Conservation (phyloP, 2,888 invertebrate species). For the Metalampra italica region DNA sequence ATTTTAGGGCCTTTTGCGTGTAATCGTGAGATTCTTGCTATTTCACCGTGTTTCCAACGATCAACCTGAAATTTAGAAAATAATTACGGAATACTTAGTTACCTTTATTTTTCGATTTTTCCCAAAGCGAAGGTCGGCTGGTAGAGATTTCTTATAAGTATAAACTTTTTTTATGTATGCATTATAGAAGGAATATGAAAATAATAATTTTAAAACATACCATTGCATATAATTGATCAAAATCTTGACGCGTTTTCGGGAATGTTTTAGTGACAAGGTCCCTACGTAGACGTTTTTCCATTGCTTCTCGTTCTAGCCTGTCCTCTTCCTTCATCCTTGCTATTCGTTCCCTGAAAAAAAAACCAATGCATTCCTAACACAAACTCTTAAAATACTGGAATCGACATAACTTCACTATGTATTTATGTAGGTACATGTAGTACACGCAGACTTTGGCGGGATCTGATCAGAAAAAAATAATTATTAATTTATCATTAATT, state of each 20-base stretch:
- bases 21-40: constrained; percentile 79
- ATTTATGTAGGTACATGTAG: constrained; percentile 40
- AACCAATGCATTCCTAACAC: not conserved
- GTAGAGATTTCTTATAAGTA: too few relatives aligned
- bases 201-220: constrained; percentile 29
- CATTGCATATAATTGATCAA: constrained; percentile 85
- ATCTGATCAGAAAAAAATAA: too few relatives aligned
- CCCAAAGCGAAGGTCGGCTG: too few relatives aligned
- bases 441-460: too few relatives aligned
- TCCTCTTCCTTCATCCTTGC: constrained; percentile 75
- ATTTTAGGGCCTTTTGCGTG: constrained; percentile 84
- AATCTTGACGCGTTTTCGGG: constrained; percentile 84
- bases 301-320: constrained; percentile 70
- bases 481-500: too few relatives aligned
- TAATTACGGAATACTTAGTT: too few relatives aligned
- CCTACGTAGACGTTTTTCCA: constrained; percentile 70
- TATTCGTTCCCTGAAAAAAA: constrained; percentile 53
- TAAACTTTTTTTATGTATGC: too few relatives aligned
- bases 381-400: too few relatives aligned
- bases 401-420: not conserved
- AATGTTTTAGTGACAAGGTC: constrained; percentile 83
- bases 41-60: constrained; percentile 82
- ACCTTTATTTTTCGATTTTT: too few relatives aligned
- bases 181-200: too few relatives aligned
- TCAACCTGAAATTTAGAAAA: constrained; percentile 68